Conservation (phyloP, 2,888 invertebrate genomes). For the Hymenopus coronatus region DNA sequence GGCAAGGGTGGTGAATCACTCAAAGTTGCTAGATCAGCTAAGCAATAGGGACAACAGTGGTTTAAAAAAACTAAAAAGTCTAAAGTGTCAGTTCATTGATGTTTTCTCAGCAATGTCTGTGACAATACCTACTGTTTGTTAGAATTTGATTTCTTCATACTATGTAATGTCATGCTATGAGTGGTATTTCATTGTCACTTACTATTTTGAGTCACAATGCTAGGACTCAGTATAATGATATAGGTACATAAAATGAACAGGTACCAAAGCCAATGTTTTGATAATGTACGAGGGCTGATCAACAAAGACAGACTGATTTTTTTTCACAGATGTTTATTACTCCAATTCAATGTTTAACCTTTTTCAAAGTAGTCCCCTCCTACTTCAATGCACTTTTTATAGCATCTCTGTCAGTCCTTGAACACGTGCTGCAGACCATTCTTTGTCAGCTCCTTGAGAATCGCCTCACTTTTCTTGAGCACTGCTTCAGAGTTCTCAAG, state of each 20-base stretch:
- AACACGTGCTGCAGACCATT: no score
- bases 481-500: no score
- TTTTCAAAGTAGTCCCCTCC: no score
- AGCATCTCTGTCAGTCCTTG: no score
- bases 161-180: background rate
- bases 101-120: background rate
- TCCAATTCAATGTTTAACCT: no score
- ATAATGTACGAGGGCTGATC: no score
- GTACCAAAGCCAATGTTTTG: background rate
- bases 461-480: no score
- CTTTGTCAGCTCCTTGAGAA: no score
- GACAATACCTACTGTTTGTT: background rate
- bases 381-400: no score
- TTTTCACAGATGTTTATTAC: no score
- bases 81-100: background rate
- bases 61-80: background rate
- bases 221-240: no score
- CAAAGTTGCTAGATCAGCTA: conserved; percentile 26
- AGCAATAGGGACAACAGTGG: background rate
- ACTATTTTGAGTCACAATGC: background rate
- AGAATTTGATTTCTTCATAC: background rate
- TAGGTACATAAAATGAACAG: background rate
- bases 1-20: conserved; percentile 32
- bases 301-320: no score
- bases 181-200: background rate